These are phyloP conservation scores for Drosophila kambysellisi DNA, from an alignment of 2,888 invertebrate species.

Conservation along the genomic window DNA sequence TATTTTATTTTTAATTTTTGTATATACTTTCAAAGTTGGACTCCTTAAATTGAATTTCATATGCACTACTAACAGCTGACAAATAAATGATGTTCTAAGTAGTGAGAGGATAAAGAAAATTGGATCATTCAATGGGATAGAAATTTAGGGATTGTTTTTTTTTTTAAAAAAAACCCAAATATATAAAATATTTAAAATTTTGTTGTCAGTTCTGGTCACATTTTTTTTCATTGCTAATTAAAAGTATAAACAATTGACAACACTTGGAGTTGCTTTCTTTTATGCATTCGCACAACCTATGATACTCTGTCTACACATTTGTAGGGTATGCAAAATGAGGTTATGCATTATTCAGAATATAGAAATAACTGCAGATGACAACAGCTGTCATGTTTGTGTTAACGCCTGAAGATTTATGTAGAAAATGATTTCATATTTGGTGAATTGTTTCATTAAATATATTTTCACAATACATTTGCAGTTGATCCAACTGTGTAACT, in stretches of 20 bases:
- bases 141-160: background rate
- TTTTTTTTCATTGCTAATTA: too few relatives aligned
- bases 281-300: background rate
- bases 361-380: background rate
- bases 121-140: background rate
- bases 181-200: too few relatives aligned
- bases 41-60: background rate
- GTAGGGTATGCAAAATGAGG: background rate
- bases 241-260: too few relatives aligned
- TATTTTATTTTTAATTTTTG: too few relatives aligned
- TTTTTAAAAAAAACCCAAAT: too few relatives aligned
- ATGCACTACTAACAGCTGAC: background rate
- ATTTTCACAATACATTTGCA: slow-evolving; percentile 5
- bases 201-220: too few relatives aligned
- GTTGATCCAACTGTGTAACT: slow-evolving; percentile 20
- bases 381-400: slow-evolving; percentile 11
- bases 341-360: background rate
- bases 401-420: slow-evolving; percentile 34
- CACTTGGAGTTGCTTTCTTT: background rate
- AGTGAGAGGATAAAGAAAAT: background rate
- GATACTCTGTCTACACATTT: background rate
- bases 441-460: slow-evolving; percentile 6
- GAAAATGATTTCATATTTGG: background rate
- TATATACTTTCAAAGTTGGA: background rate
- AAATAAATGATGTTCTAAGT: background rate